A percentile compares a stretch with the other conserved stretches of the same genome.
These are phyloP conservation scores for Pasiphila rectangulata DNA, from an alignment of 2,888 invertebrate species.

Conservation along the genomic window DNA sequence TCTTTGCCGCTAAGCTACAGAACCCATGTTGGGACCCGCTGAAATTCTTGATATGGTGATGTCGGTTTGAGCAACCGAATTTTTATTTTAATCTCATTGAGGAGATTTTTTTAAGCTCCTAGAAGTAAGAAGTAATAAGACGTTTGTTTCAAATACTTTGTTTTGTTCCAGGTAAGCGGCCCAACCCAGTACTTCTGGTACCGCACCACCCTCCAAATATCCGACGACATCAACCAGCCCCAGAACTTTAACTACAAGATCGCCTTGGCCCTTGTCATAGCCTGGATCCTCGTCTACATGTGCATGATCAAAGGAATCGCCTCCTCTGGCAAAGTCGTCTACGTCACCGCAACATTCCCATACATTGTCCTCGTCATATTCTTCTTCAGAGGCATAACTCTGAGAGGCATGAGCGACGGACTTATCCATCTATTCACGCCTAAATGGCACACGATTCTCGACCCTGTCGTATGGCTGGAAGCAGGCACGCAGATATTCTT, in stretches of 20 bases:
- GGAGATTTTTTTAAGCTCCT: no score
- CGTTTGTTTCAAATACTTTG: not conserved
- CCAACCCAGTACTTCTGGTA: conserved; percentile 98
- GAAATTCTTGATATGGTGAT: no score
- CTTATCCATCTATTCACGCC: conserved; percentile 94
- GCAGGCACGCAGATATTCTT: conserved; percentile 99
- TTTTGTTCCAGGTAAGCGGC: conserved; percentile 86
- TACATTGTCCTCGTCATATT: conserved; percentile 97
- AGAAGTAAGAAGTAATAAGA: no score
- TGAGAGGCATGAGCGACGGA: conserved; percentile 93
- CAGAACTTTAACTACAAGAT: conserved; percentile 96
- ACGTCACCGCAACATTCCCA: conserved; percentile 97
- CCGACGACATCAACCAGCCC: conserved; percentile 92
- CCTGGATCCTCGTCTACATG: conserved; percentile 96
- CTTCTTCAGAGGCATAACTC: conserved; percentile 95
- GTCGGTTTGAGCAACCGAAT: no score
- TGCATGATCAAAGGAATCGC: conserved; percentile 99
- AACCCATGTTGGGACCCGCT: no score
- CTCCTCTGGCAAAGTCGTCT: conserved; percentile 97
- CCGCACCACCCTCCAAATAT: conserved; percentile 93
- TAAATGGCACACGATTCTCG: conserved; percentile 93
- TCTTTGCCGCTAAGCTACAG: no score
- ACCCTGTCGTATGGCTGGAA: conserved; percentile 98
- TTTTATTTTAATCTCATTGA: no score
- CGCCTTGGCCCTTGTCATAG: conserved; percentile 90